Percentiles rank a stretch among this genome's conserved stretches.
phyloP scores from a whole-genome alignment of 2,888 invertebrate genomes.

The Megaustenia siamemsis region DNA sequence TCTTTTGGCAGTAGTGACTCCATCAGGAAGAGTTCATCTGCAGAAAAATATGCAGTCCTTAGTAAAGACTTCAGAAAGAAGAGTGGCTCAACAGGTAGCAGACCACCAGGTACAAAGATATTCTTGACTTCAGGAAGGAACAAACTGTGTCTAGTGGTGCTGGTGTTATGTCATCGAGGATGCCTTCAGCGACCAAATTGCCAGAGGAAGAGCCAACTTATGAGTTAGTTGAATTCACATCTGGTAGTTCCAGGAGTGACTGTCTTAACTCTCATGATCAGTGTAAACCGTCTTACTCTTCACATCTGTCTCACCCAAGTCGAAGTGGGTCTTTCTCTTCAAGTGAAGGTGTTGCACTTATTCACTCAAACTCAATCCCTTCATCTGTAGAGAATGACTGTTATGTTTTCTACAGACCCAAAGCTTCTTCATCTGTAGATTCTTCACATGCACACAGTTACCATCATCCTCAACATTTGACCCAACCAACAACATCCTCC shows the following conservation, averaged over 20 bases:
- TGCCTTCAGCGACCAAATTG: constrained; percentile 13
- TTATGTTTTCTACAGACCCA: neutral
- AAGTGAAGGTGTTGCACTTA: neutral
- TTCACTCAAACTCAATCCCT: neutral
- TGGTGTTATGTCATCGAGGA: constrained; percentile 1
- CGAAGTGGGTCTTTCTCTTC: neutral
- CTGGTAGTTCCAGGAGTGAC: constrained; percentile 31
- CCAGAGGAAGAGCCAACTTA: constrained; percentile 40
- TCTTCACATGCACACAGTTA: neutral
- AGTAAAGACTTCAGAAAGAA: constrained; percentile 54
- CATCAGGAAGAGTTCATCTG: constrained; percentile 24
- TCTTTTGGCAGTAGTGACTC: constrained; percentile 44
- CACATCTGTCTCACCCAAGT: neutral
- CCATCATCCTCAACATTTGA: neutral
- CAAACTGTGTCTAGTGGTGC: neutral
- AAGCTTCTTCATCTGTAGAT: neutral
- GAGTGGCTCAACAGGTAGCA: constrained; percentile 48
- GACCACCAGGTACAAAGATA: neutral
- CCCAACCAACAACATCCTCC: neutral
- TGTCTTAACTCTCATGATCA: constrained; percentile 1
- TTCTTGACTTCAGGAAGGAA: neutral
- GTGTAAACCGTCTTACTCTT: neutral
- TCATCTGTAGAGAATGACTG: neutral
- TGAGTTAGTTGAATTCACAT: constrained; percentile 60
- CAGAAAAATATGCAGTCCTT: constrained; percentile 43